Conservation (phyloP, 2,113 vertebrate species). For the Panurus biarmicus region DNA sequence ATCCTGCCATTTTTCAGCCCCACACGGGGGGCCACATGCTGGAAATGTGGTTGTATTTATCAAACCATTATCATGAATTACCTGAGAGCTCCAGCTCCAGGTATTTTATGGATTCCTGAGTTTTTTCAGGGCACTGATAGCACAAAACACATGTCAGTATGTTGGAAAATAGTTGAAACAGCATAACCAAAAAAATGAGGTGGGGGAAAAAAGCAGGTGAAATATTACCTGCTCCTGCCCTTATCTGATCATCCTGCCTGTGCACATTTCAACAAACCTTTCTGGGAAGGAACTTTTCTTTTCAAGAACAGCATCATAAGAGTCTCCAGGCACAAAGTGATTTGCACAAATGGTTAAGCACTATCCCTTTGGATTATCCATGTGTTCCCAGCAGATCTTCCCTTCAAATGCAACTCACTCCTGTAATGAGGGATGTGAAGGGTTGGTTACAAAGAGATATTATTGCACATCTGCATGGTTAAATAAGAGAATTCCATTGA, state of each 20-base stretch:
- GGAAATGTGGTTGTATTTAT: background rate
- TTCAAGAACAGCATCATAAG: background rate
- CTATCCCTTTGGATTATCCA: background rate
- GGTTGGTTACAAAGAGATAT: background rate
- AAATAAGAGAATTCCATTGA: background rate
- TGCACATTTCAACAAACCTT: background rate
- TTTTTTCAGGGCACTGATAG: background rate
- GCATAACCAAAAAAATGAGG: background rate
- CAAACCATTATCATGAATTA: constrained; percentile 32
- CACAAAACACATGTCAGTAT: background rate
- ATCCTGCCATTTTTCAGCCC: background rate
- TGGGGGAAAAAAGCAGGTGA: background rate
- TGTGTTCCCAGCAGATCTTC: background rate
- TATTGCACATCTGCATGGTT: background rate
- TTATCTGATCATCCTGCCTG: background rate
- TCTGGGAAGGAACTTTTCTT: background rate
- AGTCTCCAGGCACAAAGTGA: background rate
- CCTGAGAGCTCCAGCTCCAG: background rate
- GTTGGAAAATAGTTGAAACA: background rate
- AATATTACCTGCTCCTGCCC: background rate
- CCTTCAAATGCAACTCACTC: background rate
- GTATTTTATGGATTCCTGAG: background rate
- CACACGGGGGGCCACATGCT: background rate
- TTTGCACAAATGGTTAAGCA: background rate
- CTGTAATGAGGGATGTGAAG: background rate